Evolutionary conservation across 2,888 invertebrate genomes (phyloP), one percentile per base, ranked within the genome.

Genomic region (Leucophora obtusa): DNA sequence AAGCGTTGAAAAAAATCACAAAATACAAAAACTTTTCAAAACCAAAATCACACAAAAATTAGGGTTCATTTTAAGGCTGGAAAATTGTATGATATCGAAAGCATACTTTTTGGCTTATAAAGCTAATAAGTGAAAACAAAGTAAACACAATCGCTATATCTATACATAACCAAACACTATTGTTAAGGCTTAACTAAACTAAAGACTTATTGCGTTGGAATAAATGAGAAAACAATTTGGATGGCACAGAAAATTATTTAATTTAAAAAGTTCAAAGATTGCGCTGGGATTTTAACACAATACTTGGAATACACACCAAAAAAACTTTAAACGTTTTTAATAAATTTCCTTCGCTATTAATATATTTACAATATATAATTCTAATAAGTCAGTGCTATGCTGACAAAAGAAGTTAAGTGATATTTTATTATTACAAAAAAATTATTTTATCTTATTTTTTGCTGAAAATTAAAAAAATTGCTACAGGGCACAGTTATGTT

Each of bases 31-130:
- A 63, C 28, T 63, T 53, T 43, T 0, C 2, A 17, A 18, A 50
- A 69, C 11, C 35, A 59, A 51, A 63, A 28, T 63, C 28, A 50
- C 50, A 63, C 62, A 11, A 28, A 24, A 47, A 28, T 62, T 18
- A 33, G 33, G 3, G 33, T n/a, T 59, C 10, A 18, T 28, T 43
- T 28, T 56, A 43, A 56, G 47, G 17, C 28, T 28, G 47, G 3
- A 56, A 47, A 38, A 5, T 15, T 24, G 11, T 8, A 54, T 7
- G 9, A n/a, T 18, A 18, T n/a, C 7, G 38, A 9, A 7, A 47
- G 43, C 28, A 62, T 24, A 43, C 24, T 62, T 62, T n/a, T 24
- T n/a, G 24, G 47, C 62, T 24, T 59, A 14, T n/a, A 11, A n/a
- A n/a, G 43, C 43, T n/a, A 47, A 47, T n/a, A n/a, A 47, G n/a